Evolutionary conservation across 2,113 vertebrate genomes (phyloP), one percentile per base, ranked within the genome.

Genomic region (Otocyon megalotis): DNA sequence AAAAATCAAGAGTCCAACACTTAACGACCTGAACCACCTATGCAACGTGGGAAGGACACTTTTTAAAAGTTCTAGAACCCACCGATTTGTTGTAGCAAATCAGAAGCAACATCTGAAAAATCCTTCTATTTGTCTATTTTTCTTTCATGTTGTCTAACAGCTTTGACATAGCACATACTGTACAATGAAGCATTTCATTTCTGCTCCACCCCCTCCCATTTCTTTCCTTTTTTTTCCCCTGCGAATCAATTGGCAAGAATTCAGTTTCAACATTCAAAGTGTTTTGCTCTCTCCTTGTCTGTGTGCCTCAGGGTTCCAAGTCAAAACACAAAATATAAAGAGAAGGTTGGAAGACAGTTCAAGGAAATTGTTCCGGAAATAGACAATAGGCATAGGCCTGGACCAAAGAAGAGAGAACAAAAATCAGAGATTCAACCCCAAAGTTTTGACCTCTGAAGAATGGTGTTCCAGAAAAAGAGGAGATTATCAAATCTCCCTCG

Each of bases 91-190:
- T 82, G 50, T 65, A 83, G 81, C 81, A 94, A 71, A 65, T 82
- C 30, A 96, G 81, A 93, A 87, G 74, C 65, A 65, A 83, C 89
- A 90, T 79, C 65, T 90, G 80, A 77, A 90, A 92, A 77, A 17
- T 5, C 63, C 80, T 69, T 82, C 74, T 87, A 58, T 71, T 56
- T 63, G 50, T 58, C 65, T 92, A 0, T 67, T 92, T 88, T 85
- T 48, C 58, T 82, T 87, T 26, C 62, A 60, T 43, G 37, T 90
- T 24, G 1, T 87, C 67, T 71, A 72, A 72, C 53, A 90, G 94
- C 53, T 65, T 90, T 53, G 58, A 60, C 76, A 67, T 1, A 19
- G 76, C 8, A 35, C 67, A 12, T 71, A 54, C 24, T 63, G 56
- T 79, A 32, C 53, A 72, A 58, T 15, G 48, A 94, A 76, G 72